Evolutionary conservation across 2,888 invertebrate genomes (phyloP), one percentile per base, ranked within the genome.

Genomic region (Nomada lathburiana): DNA sequence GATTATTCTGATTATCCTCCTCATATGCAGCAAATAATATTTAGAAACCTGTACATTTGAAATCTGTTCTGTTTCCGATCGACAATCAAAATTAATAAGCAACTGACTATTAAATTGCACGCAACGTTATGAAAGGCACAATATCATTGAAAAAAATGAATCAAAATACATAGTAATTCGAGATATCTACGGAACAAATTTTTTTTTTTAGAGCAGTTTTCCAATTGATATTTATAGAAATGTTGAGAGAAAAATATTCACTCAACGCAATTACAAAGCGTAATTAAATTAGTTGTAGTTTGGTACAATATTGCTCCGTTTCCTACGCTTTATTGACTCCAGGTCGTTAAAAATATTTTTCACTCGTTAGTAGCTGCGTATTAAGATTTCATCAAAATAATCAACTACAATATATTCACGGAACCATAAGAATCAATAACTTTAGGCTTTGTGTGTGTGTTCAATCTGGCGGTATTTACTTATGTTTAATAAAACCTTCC

Each of bases 391-490:
- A 16, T 62, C 11, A 29, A 65, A 60, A 42, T 29, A 60, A 62
- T 69, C 10, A 36, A 52, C 36, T 60, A 53, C 23, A 16, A 13
- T 69, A 11, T 20, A 20, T 55, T 55, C 5, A 55, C 9, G 13
- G 53, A 81, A 76, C 44, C 26, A 55, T 59, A 68, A 53, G 50
- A 26, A 64, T 55, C 36, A 44, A 50, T 26, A 70, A 69, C 7
- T 2, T 47, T 18, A 42, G 23, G 11, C 16, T 73, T 77, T 83
- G 83, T 79, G 74, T 78, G 72, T 76, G 83, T 78, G 86, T 82
- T 82, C 63, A 87, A 82, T 85, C 79, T 87, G 87, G 76, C 63
- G 63, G 70, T 71, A 60, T 71, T 59, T 60, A 23, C 16, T 4
- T 4, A 23, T 7, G 5, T 36, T 36, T 36, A 36, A 36, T 5